Conservation (phyloP, 2,113 vertebrate species). For the rabbit (Oryctolagus cuniculus) region DNA sequence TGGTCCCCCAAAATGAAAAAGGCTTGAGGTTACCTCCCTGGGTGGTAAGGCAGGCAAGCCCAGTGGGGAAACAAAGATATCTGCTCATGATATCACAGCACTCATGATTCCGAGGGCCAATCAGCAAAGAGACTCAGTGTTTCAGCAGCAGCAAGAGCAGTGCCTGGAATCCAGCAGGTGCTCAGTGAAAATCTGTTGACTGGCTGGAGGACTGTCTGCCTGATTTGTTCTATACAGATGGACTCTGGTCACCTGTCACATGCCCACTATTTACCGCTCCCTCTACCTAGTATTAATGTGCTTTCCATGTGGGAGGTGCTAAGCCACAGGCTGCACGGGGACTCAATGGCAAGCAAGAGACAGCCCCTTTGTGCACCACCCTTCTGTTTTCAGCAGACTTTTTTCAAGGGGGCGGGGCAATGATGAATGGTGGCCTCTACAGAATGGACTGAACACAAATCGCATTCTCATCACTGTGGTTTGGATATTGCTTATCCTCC, state of each 20-base stretch:
- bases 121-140: neutral
- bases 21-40: neutral
- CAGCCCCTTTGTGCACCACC: neutral
- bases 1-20: constrained; percentile 7
- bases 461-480: neutral
- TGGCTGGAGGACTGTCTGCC: neutral
- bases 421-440: neutral
- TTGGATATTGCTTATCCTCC: neutral
- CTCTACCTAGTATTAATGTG: neutral
- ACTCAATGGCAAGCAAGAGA: neutral
- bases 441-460: neutral
- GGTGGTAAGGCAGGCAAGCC: neutral
- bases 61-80: neutral
- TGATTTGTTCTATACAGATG: neutral
- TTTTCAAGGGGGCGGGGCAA: neutral
- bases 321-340: neutral
- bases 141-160: neutral
- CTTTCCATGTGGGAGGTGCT: neutral
- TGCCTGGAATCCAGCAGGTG: neutral
- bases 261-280: neutral
- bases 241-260: neutral
- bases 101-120: neutral
- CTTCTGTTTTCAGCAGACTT: neutral
- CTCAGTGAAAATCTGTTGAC: neutral
- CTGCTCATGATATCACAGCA: neutral